Evolutionary conservation across 35 echinoderm and acorn worm genomes (phyloP), one percentile per base, ranked within the genome.

Genomic region (Heliocidaris tuberculata): DNA sequence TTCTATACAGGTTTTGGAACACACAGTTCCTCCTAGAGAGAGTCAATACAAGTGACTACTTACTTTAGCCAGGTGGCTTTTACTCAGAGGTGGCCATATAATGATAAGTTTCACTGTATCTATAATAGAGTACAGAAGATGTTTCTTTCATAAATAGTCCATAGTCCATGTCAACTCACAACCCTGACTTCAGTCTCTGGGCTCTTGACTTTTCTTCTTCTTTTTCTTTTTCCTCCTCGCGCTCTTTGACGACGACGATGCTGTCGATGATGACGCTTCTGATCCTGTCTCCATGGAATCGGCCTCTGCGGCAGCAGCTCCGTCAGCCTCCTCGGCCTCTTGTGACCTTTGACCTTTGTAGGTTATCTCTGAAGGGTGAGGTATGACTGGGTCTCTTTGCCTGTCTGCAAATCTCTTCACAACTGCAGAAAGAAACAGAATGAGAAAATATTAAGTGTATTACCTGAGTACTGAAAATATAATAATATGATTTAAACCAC

Each of bases 191-290:
- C 65, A 78, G 65, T 78, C 65, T 5, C 65, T 78, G 19, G 65
- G 65, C 65, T 78, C 65, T n/a, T 78, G 31, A n/a, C 0, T 93
- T 30, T 93, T 93, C 91, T 93, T 93, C 91, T 93, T 93, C 91
- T 93, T 93, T 29, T 59, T 93, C 91, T 59, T 93, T 59, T 93
- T 93, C 17, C 50, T 32, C 48, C 30, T 49, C 21, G 48, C 16
- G 31, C 48, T 49, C 11, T 48, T 59, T 6, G 91, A 49, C 2
- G 90, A 4, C 90, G 90, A 92, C 15, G 90, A 92, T 50, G 91
- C 1, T 13, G 91, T 31, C 27, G 91, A 24, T 13, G 91, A 93
- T 30, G 91, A 93, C 13, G 91, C 27, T n/a, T 59, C 91, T 54
- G 91, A 93, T 59, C 13, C 91, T 13, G 91, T 50, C 50, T 49